Evolutionary conservation across 2,888 invertebrate genomes (phyloP).

Genomic region (Slavum lentiscoides): DNA sequence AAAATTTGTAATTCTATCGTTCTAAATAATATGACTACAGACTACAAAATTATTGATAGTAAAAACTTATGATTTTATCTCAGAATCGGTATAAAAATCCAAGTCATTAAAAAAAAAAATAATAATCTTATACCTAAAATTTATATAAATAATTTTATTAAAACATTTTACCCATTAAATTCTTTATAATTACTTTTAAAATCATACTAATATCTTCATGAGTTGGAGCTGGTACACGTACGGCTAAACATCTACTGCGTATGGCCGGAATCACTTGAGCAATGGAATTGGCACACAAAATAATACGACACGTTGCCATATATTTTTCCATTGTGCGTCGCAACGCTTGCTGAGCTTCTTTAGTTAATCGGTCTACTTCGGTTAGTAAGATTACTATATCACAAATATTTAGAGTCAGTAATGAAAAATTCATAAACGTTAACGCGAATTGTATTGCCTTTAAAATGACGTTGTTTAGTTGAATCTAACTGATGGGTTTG

Average conservation of each 20-base stretch:
- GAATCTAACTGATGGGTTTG: constrained; percentile 93
- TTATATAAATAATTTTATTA: background rate
- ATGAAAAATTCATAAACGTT: background rate
- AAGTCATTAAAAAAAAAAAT: background rate
- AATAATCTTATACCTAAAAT: background rate
- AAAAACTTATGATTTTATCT: background rate
- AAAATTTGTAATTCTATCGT: too few species aligned
- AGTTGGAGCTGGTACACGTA: constrained; percentile 88
- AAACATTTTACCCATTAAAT: too few species aligned
- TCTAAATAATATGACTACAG: too few species aligned
- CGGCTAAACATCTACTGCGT: constrained; percentile 87
- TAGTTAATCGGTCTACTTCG: constrained; percentile 91
- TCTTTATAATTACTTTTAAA: constrained; percentile 59
- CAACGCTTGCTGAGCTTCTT: constrained; percentile 97
- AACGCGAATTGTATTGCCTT: constrained; percentile 64
- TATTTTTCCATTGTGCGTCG: constrained; percentile 99
- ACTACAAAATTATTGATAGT: too few species aligned
- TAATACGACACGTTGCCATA: constrained; percentile 88
- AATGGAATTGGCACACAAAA: constrained; percentile 91
- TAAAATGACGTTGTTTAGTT: constrained; percentile 86
- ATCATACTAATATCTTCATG: constrained; percentile 73
- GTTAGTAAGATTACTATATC: constrained; percentile 85
- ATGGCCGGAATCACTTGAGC: constrained; percentile 97
- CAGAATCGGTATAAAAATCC: background rate
- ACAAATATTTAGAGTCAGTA: constrained; percentile 52